A percentile compares a stretch with the other conserved stretches of the same genome.
These are phyloP conservation scores for Phaetusa simplex DNA, from an alignment of 2,113 vertebrate species.

Conservation along the genomic window DNA sequence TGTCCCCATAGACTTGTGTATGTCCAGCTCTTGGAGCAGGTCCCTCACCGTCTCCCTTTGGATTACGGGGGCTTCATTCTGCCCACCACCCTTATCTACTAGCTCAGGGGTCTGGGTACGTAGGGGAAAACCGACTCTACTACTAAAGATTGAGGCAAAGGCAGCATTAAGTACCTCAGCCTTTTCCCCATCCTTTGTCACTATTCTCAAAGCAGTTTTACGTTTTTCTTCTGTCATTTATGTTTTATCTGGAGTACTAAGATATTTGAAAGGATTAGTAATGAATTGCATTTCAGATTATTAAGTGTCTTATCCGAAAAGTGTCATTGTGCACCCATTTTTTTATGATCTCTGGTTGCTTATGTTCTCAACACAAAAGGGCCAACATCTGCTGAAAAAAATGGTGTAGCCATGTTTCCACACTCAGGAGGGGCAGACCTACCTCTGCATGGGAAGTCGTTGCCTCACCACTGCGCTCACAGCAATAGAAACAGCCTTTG, in stretches of 20 bases:
- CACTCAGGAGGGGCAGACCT: not conserved
- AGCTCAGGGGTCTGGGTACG: not conserved
- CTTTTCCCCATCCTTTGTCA: not conserved
- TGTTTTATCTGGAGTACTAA: not conserved
- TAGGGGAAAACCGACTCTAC: no score
- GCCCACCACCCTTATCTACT: no score
- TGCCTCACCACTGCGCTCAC: not conserved
- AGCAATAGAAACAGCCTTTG: not conserved
- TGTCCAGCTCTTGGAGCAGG: not conserved
- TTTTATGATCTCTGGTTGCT: not conserved
- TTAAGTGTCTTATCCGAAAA: not conserved
- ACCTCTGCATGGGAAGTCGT: not conserved
- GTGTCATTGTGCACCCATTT: not conserved
- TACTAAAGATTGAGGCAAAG: not conserved
- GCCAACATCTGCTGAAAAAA: not conserved
- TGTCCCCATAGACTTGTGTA: not conserved
- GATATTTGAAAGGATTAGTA: not conserved
- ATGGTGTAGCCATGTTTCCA: accelerated
- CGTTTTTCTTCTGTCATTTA: not conserved
- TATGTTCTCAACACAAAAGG: not conserved
- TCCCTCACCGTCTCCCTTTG: not conserved
- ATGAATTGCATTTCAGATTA: not conserved
- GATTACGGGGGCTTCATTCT: not conserved
- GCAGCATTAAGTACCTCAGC: not conserved
- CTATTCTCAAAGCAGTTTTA: not conserved